Percentiles rank a stretch among this genome's conserved stretches.
Evolutionary conservation across 2,797 vertebrate genomes (phyloP).

Genomic region (Lithobates sylvaticus): DNA sequence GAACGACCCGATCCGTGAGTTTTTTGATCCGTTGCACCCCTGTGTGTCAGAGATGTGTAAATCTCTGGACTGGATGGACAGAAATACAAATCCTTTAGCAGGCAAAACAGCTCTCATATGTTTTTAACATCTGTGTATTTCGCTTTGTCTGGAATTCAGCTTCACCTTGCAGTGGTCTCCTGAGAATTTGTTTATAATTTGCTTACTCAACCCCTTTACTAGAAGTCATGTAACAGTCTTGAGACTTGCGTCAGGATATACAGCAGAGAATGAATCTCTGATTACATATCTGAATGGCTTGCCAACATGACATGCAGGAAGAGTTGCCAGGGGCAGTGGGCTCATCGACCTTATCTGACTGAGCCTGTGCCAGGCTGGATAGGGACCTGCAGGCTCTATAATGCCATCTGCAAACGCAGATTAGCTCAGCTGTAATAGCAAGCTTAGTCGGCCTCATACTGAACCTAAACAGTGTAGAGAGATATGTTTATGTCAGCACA

Average conservation of each 20-base stretch:
- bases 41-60: not conserved
- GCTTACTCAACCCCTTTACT: not conserved
- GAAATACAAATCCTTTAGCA: not conserved
- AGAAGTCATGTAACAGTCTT: not conserved
- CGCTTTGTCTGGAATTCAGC: not conserved
- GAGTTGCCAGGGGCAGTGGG: constrained; percentile 15
- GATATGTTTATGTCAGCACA: constrained; percentile 6
- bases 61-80: not conserved
- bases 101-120: not conserved
- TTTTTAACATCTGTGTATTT: not conserved
- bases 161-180: too few species aligned
- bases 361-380: constrained; percentile 36
- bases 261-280: constrained; percentile 13
- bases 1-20: too few species aligned
- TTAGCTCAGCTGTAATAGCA: constrained; percentile 38
- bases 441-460: not conserved
- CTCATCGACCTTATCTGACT: constrained; percentile 37
- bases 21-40: too few species aligned
- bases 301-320: constrained; percentile 30
- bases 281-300: constrained; percentile 32
- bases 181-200: too few species aligned
- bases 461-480: not conserved
- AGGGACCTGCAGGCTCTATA: constrained; percentile 38
- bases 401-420: constrained; percentile 38
- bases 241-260: not conserved